Conservation (phyloP, 2,797 vertebrate species). For the Ctenosaura bakeri region DNA sequence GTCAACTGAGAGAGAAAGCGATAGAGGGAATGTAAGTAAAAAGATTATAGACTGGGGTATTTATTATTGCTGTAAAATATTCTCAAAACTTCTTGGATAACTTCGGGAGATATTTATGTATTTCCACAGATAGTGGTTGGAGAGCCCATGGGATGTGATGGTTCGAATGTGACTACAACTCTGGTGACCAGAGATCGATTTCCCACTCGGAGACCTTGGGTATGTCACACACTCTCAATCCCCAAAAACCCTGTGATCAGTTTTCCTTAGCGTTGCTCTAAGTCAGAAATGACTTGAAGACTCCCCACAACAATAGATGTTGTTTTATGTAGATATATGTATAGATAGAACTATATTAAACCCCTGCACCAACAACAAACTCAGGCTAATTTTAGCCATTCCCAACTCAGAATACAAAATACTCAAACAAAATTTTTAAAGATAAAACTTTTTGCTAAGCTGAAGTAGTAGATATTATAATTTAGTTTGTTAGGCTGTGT, state of each 20-base stretch:
- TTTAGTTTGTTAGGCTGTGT: conserved; percentile 54
- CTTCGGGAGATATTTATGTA: neutral
- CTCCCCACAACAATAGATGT: too few species aligned
- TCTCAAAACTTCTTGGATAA: neutral
- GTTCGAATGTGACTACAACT: too few species aligned
- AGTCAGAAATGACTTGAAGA: too few species aligned
- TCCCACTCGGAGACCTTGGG: too few species aligned
- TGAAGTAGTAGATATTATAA: conserved; percentile 42
- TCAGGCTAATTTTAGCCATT: neutral
- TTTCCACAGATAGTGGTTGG: too few species aligned
- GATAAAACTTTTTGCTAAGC: conserved; percentile 32
- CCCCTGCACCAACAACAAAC: neutral
- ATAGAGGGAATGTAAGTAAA: neutral
- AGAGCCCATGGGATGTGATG: too few species aligned
- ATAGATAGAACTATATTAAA: neutral
- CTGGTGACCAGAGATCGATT: too few species aligned
- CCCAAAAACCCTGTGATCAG: too few species aligned
- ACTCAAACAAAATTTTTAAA: conserved; percentile 23
- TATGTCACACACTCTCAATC: too few species aligned
- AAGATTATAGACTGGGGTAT: neutral
- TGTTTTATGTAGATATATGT: too few species aligned
- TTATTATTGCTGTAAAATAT: neutral
- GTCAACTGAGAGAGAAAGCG: neutral
- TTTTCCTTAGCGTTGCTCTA: too few species aligned
- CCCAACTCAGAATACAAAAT: neutral